Evolutionary conservation across 30 jellyfish, hydroid and myxozoan species (phyloP), one percentile per base, ranked within the genome.

Genomic region (Pseudorhiza aurosa): DNA sequence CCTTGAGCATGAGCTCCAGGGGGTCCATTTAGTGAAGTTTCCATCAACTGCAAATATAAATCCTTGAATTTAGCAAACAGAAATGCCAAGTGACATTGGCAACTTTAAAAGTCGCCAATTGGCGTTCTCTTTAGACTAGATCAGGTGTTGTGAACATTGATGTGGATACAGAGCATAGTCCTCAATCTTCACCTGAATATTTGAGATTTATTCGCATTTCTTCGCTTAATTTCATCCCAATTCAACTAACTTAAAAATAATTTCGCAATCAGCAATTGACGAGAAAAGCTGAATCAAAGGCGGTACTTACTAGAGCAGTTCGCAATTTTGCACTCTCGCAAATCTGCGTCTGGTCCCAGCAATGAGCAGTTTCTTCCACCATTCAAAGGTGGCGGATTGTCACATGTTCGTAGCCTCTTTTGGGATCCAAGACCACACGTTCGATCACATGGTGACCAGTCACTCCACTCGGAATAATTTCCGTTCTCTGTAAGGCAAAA

Each of bases 231-330:
- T n/a, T n/a, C n/a, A n/a, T n/a, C n/a, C n/a, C n/a, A n/a, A n/a
- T n/a, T n/a, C n/a, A n/a, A n/a, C n/a, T n/a, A n/a, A n/a, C n/a
- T n/a, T n/a, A n/a, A n/a, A n/a, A n/a, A n/a, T n/a, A n/a, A n/a
- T n/a, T n/a, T n/a, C n/a, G n/a, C n/a, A n/a, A n/a, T n/a, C n/a
- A n/a, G n/a, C n/a, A n/a, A n/a, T n/a, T n/a, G n/a, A n/a, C n/a
- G n/a, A n/a, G n/a, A n/a, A n/a, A n/a, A n/a, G n/a, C n/a, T n/a
- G n/a, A n/a, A n/a, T n/a, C n/a, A n/a, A n/a, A n/a, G n/a, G n/a
- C n/a, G n/a, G n/a, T n/a, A 49, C 96, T 47, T 72, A 92, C 98
- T 85, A 72, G 98, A 97, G 46, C 98, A 92, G 58, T 51, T 55
- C 24, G 97, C 35, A 7, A 86, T 37, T 42, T 93, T 82, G 87